Percentiles rank a stretch among this genome's conserved stretches.
Evolutionary conservation across 2,113 vertebrate species (phyloP).

Genomic region (Mus musculus): GRCm39 chr6:44057001-44057500

Average conservation of each 20-base stretch:
- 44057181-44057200: neutral
- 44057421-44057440: slow-evolving; percentile 73
- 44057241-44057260: neutral
- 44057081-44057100: neutral
- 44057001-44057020: neutral
- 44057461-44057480: slow-evolving; percentile 71
- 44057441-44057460: slow-evolving; percentile 78
- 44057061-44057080: neutral
- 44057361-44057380: slow-evolving; percentile 69
- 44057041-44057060: neutral
- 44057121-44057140: neutral
- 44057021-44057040: neutral
- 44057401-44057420: slow-evolving; percentile 73
- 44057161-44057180: neutral
- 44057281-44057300: slow-evolving; percentile 54
- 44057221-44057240: slow-evolving; percentile 17
- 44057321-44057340: slow-evolving; percentile 43
- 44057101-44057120: neutral
- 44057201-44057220: neutral
- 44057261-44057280: slow-evolving; percentile 24
- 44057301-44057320: slow-evolving; percentile 8
- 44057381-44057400: slow-evolving; percentile 62
- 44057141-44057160: neutral
- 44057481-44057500: slow-evolving; percentile 74
- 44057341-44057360: slow-evolving; percentile 72